Evolutionary conservation across 2,113 vertebrate species (phyloP).

Genomic region (Canis aureus): DNA sequence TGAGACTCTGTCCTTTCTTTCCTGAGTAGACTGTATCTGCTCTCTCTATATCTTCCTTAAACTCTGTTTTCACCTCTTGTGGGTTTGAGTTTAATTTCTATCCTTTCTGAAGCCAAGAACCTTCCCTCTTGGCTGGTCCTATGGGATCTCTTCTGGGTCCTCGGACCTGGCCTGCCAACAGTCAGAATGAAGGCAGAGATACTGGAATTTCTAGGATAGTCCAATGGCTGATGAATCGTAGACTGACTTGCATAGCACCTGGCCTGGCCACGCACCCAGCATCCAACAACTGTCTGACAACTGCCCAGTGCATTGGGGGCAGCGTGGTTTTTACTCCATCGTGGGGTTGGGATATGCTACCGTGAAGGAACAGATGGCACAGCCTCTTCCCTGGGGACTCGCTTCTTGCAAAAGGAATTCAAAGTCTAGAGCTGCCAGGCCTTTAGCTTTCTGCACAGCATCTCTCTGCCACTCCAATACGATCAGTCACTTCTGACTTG

Average conservation of each 20-base stretch:
- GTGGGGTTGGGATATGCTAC: too few species aligned
- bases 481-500: not conserved
- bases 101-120: not conserved
- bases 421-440: not conserved
- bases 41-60: not conserved
- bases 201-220: not conserved
- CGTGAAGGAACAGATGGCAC: not conserved
- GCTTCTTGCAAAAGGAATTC: not conserved
- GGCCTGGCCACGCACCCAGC: not conserved
- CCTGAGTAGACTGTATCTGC: not conserved
- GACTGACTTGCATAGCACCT: not conserved
- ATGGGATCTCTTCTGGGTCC: not conserved
- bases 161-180: not conserved
- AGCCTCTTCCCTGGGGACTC: not conserved
- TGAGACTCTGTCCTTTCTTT: not conserved
- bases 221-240: not conserved
- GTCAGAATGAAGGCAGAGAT: not conserved
- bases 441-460: accelerated
- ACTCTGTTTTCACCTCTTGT: not conserved
- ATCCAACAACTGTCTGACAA: not conserved
- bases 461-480: not conserved
- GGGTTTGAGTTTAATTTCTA: not conserved
- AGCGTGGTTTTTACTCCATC: not conserved
- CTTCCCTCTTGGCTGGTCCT: not conserved
- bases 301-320: not conserved